Evolutionary conservation across 2,797 vertebrate species (phyloP), one percentile per base, ranked within the genome.

Genomic region (Rhinophrynus dorsalis): DNA sequence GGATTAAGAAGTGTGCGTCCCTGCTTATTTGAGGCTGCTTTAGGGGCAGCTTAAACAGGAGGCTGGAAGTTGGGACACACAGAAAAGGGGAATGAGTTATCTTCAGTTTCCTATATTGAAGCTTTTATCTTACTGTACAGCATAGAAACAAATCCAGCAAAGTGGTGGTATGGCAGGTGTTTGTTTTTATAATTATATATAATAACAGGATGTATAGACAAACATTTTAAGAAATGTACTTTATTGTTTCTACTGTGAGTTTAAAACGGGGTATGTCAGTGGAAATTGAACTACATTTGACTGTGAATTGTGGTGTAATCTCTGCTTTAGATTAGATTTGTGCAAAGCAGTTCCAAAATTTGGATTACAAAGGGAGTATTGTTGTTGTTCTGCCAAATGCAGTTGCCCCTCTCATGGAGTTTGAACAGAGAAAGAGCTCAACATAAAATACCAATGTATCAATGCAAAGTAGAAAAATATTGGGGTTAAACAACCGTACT

Each of bases 1-100:
- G 84, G 92, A 92, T 93, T 94, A 93, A 90, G 85, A 85, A 91
- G 67, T 40, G 57, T 70, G 77, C 57, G 69, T 71, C 38, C 72
- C 73, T 55, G 20, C 24, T 64, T 55, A 60, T 56, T 0, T 15
- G 73, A 64, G 10, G 23, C 42, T 37, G 52, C 42, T 58, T 65
- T 35, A 65, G 51, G 57, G 45, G 60, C 29, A 2, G 15, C 15
- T 15, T 1, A 30, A 55, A 21, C 44, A 44, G 38, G 24, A 29
- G 63, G 58, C 7, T 33, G 32, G 24, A 62, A 44, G 48, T 23
- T 55, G 37, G 50, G 44, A 59, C 11, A 21, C 23, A 10, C 11
- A 20, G 47, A 30, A 63, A 55, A 37, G 20, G 35, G 51, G 20
- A 61, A 7, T 29, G 20, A 50, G 61, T 58, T 6, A 21, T 54